Conservation (phyloP, 2,113 vertebrate genomes). For the Oxygymnocypris stewartii region DNA sequence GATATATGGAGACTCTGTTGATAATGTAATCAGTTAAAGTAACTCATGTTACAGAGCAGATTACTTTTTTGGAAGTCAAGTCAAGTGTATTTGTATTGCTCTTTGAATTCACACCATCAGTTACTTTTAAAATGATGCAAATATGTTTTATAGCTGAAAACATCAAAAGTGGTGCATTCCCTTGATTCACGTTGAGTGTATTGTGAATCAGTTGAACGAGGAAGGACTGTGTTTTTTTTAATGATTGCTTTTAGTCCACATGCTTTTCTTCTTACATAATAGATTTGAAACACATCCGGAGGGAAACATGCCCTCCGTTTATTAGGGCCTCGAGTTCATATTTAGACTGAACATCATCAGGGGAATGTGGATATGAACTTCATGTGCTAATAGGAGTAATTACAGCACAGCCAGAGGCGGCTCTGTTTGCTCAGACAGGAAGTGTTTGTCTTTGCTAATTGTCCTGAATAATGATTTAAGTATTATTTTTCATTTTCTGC, state of each 20-base stretch:
- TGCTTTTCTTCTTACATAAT: not conserved
- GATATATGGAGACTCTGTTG: too few relatives aligned
- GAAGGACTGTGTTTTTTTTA: not conserved
- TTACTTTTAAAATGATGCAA: not conserved
- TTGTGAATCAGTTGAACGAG: not conserved
- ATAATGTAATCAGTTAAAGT: not conserved
- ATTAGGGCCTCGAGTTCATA: not conserved
- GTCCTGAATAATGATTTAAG: slow-evolving; percentile 75
- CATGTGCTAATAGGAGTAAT: slow-evolving; percentile 87
- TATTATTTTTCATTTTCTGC: slow-evolving; percentile 64
- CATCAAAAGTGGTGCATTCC: not conserved
- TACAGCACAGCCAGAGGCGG: slow-evolving; percentile 80
- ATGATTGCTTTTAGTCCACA: not conserved
- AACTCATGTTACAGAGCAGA: not conserved
- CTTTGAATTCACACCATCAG: not conserved
- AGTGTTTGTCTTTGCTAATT: slow-evolving; percentile 85
- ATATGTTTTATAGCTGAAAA: not conserved
- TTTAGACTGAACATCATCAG: slow-evolving; percentile 66
- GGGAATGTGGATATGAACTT: slow-evolving; percentile 80
- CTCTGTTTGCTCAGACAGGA: slow-evolving; percentile 78
- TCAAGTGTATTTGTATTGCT: not conserved
- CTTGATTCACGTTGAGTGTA: not conserved
- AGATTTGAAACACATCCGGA: not conserved
- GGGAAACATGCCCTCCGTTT: slow-evolving; percentile 60
- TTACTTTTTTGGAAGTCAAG: not conserved